Evolutionary conservation across 30 jellyfish, hydroid and myxozoan genomes (phyloP).

Genomic region (Mastigias papua): DNA sequence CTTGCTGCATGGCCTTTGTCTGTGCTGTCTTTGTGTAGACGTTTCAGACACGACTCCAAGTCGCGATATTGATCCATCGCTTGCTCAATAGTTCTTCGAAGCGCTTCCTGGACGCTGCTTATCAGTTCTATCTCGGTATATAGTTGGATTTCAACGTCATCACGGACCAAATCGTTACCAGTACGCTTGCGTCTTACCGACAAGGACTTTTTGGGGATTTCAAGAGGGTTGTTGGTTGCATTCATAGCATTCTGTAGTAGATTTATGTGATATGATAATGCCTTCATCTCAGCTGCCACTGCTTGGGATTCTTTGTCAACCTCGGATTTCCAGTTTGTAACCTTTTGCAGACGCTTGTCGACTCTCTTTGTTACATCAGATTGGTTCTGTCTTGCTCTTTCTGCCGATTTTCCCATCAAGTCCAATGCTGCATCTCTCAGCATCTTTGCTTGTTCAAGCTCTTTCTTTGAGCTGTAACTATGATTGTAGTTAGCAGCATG

Average conservation of each 20-base stretch:
- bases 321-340: conserved; percentile 70
- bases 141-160: conserved; percentile 54
- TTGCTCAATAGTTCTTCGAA: conserved; percentile 72
- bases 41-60: conserved; percentile 66
- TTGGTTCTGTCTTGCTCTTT: conserved; percentile 66
- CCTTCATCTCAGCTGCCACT: conserved; percentile 74
- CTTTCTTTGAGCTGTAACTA: conserved; percentile 69
- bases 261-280: conserved; percentile 67
- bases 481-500: conserved; percentile 70
- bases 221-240: conserved; percentile 59
- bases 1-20: conserved; percentile 71
- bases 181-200: conserved; percentile 73
- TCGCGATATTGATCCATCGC: conserved; percentile 81
- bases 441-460: conserved; percentile 63
- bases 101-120: conserved; percentile 70
- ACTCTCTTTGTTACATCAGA: conserved; percentile 53
- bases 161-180: conserved; percentile 71
- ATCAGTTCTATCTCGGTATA: conserved; percentile 67
- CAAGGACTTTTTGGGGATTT: conserved; percentile 69
- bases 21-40: conserved; percentile 75
- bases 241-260: conserved; percentile 64
- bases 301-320: conserved; percentile 72
- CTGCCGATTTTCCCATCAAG: conserved; percentile 49
- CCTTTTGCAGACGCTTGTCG: conserved; percentile 68
- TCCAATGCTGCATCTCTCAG: conserved; percentile 66